Conservation (phyloP, 2,888 invertebrate species). For the Thumatha senex region DNA sequence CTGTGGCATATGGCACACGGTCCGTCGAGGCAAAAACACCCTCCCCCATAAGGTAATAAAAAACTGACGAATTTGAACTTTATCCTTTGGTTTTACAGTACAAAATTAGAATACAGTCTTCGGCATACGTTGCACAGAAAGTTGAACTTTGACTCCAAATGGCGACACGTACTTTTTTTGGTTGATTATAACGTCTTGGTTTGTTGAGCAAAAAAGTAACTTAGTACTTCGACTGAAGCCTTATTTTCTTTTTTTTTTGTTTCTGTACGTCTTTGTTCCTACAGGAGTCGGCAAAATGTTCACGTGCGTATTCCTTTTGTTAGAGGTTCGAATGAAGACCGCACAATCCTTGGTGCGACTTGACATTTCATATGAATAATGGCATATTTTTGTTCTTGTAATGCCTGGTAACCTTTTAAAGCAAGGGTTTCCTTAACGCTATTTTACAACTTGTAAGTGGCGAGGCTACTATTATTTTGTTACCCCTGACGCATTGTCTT, state of each 20-base stretch:
- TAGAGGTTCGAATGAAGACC: conserved; percentile 40
- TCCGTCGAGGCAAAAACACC: conserved; percentile 50
- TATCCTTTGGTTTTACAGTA: conserved; percentile 35
- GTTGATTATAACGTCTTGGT: conserved; percentile 26
- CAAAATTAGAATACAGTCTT: conserved; percentile 27
- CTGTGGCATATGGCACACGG: conserved; percentile 56
- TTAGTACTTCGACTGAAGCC: conserved; percentile 33
- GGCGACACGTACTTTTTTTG: conserved; percentile 51
- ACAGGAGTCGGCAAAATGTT: conserved; percentile 53
- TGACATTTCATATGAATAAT: conserved; percentile 57
- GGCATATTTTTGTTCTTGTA: conserved; percentile 44
- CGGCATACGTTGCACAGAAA: conserved; percentile 48
- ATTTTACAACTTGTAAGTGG: conserved; percentile 27
- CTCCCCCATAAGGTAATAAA: conserved; percentile 29
- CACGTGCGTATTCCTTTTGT: conserved; percentile 67
- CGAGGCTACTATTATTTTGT: conserved; percentile 29
- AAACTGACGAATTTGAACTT: conserved; percentile 43
- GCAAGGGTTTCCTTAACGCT: conserved; percentile 43
- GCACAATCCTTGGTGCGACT: conserved; percentile 42
- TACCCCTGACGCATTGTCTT: conserved; percentile 8
- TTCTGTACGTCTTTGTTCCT: conserved; percentile 43
- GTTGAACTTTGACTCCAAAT: conserved; percentile 67
- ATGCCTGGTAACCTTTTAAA: conserved; percentile 41
- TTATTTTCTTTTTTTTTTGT: conserved; percentile 30
- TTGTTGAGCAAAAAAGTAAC: conserved; percentile 34